phyloP scores from a whole-genome alignment of 2,797 vertebrate genomes.

The Echeneis naucrates region DNA sequence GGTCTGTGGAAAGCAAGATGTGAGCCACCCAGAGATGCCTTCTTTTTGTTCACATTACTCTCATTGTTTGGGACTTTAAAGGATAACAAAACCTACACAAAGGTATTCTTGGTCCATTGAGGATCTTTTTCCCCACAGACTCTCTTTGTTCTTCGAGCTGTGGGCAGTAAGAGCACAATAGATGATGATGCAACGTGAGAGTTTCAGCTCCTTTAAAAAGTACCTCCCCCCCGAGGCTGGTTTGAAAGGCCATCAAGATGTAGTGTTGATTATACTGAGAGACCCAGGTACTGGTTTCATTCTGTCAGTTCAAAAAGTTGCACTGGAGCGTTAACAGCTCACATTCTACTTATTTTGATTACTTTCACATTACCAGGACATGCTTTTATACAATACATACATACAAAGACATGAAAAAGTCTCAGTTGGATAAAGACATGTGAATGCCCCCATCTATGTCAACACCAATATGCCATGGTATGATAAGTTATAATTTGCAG shows the following conservation, averaged over 20 bases:
- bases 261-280: conserved; percentile 32
- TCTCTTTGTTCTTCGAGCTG: conserved; percentile 72
- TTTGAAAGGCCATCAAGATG: conserved; percentile 66
- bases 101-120: conserved; percentile 68
- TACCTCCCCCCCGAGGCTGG: conserved; percentile 44
- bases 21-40: conserved; percentile 53
- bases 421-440: not conserved
- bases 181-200: conserved; percentile 71
- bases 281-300: conserved; percentile 38
- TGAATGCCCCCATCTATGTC: not conserved
- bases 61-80: conserved; percentile 79
- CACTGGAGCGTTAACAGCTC: not conserved
- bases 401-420: too few relatives aligned
- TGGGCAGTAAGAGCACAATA: conserved; percentile 75
- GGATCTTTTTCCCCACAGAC: conserved; percentile 60
- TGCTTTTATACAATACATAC: too few relatives aligned
- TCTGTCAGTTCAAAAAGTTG: conserved; percentile 19
- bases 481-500: not conserved
- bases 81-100: conserved; percentile 69
- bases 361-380: not conserved
- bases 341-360: not conserved
- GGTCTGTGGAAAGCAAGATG: conserved; percentile 52
- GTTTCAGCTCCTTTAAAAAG: conserved; percentile 60
- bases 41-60: conserved; percentile 67
- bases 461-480: not conserved